Evolutionary conservation across 1,140 invertebrate genomes (phyloP).

Genomic region (Venturia canescens): DNA sequence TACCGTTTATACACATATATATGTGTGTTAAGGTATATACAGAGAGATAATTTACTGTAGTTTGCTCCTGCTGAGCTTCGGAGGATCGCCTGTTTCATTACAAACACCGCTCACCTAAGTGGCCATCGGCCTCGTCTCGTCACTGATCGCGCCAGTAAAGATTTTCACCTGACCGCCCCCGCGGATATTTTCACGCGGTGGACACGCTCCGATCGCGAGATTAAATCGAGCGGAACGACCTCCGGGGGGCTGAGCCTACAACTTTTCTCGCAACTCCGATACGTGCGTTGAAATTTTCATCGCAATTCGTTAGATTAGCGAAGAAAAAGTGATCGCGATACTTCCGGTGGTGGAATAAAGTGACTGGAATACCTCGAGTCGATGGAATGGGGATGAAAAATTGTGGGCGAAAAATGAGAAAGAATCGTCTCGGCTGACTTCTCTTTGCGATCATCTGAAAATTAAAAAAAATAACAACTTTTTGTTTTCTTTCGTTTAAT

Average conservation of each 20-base stretch:
- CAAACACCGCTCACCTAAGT: constrained; percentile 59
- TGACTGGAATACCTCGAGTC: too few relatives aligned
- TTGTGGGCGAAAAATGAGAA: too few relatives aligned
- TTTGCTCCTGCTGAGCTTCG: constrained; percentile 15
- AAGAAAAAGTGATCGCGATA: too few relatives aligned
- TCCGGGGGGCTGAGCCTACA: not conserved
- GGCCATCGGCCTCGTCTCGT: constrained; percentile 15
- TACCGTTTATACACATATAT: constrained; percentile 17
- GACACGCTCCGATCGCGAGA: constrained; percentile 42
- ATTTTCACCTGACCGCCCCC: constrained; percentile 39
- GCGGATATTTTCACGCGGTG: constrained; percentile 10
- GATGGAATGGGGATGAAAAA: too few relatives aligned
- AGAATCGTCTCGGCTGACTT: too few relatives aligned
- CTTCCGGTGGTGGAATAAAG: too few relatives aligned
- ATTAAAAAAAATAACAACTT: too few relatives aligned
- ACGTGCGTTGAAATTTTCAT: too few relatives aligned
- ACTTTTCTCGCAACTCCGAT: too few relatives aligned
- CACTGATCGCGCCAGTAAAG: not conserved
- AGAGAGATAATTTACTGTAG: not conserved
- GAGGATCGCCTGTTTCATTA: constrained; percentile 68
- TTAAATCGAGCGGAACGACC: not conserved
- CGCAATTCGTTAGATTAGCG: too few relatives aligned
- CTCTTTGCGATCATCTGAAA: too few relatives aligned
- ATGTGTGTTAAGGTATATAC: not conserved
- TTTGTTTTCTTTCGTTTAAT: too few relatives aligned